These are phyloP conservation scores for Helostoma temminkii DNA, from an alignment of 2,797 vertebrate species.

Conservation along the genomic window DNA sequence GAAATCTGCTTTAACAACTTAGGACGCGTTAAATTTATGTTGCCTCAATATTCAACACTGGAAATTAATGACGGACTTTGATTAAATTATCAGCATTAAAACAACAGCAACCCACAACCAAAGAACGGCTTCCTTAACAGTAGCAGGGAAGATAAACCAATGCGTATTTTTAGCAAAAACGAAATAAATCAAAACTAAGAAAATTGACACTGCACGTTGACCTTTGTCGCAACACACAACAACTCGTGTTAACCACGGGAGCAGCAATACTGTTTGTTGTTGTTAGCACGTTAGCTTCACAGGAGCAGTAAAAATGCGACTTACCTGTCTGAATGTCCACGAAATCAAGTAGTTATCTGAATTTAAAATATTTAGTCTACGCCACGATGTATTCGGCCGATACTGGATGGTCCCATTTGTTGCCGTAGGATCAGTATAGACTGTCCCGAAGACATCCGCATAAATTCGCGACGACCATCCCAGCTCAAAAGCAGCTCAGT, in stretches of 20 bases:
- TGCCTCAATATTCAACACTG: no score
- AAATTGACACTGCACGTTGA: slow-evolving; percentile 26
- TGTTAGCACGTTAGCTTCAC: slow-evolving; percentile 55
- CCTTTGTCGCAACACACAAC: slow-evolving; percentile 52
- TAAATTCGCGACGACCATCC: slow-evolving; percentile 79
- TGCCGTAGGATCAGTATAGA: slow-evolving; percentile 77
- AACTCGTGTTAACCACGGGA: slow-evolving; percentile 27
- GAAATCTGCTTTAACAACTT: background rate
- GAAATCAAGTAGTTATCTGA: slow-evolving; percentile 46
- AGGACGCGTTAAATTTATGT: background rate
- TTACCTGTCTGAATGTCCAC: slow-evolving; percentile 78
- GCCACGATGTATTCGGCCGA: slow-evolving; percentile 80
- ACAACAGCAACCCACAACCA: background rate
- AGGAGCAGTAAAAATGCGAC: slow-evolving; percentile 33
- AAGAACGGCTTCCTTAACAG: background rate
- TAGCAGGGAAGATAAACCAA: background rate
- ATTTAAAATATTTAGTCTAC: slow-evolving; percentile 67
- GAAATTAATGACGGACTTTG: accelerated
- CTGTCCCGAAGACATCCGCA: slow-evolving; percentile 82
- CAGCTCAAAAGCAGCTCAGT: slow-evolving; percentile 71
- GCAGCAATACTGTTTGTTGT: slow-evolving; percentile 68
- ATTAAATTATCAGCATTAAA: background rate
- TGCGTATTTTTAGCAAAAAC: background rate
- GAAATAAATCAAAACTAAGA: no score
- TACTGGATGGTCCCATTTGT: slow-evolving; percentile 88